A percentile compares a stretch with the other conserved stretches of the same genome.
phyloP scores from a whole-genome alignment of 37 sponge, comb jelly and placozoan genomes.

The Corticium candelabrum region DNA sequence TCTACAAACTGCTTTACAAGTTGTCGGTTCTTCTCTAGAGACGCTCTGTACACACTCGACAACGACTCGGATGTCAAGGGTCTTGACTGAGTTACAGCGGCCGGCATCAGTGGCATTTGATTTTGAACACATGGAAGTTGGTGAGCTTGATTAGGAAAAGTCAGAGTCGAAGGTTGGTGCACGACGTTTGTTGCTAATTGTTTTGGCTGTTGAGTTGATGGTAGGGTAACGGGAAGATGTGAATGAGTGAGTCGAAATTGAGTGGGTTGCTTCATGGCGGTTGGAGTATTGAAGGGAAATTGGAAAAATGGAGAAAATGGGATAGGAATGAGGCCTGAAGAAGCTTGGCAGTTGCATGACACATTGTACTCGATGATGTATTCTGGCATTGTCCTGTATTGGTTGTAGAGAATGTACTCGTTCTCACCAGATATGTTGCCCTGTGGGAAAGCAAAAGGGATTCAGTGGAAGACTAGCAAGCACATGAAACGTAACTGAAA shows the following conservation, averaged over 20 bases:
- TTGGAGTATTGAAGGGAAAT: neutral
- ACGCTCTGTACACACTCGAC: neutral
- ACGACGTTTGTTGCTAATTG: neutral
- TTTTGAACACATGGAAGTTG: too few species aligned
- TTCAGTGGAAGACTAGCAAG: neutral
- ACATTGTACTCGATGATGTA: conserved; percentile 51
- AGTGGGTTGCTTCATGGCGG: neutral
- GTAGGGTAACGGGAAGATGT: too few species aligned
- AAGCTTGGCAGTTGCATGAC: too few species aligned
- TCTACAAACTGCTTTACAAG: neutral
- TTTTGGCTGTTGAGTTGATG: too few species aligned
- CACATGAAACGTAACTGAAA: too few species aligned
- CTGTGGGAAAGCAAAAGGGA: conserved; percentile 18
- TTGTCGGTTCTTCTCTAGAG: neutral
- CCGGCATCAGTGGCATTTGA: neutral
- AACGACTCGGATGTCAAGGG: too few species aligned
- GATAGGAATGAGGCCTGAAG: too few species aligned
- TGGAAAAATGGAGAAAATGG: too few species aligned
- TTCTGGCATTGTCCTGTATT: conserved; percentile 56
- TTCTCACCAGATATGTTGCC: conserved; percentile 47
- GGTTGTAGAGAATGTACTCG: conserved; percentile 66
- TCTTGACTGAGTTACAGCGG: neutral
- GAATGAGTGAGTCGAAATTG: too few species aligned
- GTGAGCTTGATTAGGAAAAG: neutral
- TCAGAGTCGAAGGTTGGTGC: neutral